phyloP scores from a whole-genome alignment of 2,113 vertebrate genomes.

The Solea solea region DNA sequence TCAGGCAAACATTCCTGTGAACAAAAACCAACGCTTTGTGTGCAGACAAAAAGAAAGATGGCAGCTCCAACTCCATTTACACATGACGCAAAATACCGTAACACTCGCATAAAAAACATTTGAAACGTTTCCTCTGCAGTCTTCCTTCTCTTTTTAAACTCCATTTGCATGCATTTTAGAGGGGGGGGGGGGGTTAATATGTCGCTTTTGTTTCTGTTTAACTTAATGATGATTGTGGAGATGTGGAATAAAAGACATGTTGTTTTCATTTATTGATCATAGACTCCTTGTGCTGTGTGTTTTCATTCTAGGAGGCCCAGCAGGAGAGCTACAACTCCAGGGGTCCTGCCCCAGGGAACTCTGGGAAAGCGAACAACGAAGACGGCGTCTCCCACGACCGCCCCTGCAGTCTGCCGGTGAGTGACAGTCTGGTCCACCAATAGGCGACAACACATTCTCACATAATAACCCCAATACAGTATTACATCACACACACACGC shows the following conservation, averaged over 20 bases:
- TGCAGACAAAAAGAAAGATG: neutral
- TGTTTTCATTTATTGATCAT: constrained; percentile 6
- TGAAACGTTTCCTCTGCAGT: too few species aligned
- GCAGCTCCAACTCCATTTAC: neutral
- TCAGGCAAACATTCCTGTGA: neutral
- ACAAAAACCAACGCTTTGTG: neutral
- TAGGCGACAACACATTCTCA: neutral
- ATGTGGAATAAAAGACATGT: neutral
- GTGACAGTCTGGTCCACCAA: constrained; percentile 55
- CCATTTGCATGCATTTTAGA: neutral
- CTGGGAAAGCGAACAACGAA: constrained; percentile 92
- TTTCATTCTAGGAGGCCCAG: constrained; percentile 84
- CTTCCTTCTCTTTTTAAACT: neutral
- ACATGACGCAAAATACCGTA: constrained; percentile 2
- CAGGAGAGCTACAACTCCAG: constrained; percentile 91
- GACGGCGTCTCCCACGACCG: constrained; percentile 92
- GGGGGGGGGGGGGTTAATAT: neutral
- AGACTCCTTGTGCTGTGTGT: neutral
- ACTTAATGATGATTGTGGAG: neutral
- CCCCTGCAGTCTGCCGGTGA: constrained; percentile 97
- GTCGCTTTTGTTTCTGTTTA: neutral
- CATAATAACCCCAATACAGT: neutral
- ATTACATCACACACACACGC: neutral
- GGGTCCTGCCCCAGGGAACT: constrained; percentile 86
- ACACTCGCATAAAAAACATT: neutral